Evolutionary conservation across 2,113 vertebrate species (phyloP), one percentile per base, ranked within the genome.

Genomic region (Crotalus tigris): DNA sequence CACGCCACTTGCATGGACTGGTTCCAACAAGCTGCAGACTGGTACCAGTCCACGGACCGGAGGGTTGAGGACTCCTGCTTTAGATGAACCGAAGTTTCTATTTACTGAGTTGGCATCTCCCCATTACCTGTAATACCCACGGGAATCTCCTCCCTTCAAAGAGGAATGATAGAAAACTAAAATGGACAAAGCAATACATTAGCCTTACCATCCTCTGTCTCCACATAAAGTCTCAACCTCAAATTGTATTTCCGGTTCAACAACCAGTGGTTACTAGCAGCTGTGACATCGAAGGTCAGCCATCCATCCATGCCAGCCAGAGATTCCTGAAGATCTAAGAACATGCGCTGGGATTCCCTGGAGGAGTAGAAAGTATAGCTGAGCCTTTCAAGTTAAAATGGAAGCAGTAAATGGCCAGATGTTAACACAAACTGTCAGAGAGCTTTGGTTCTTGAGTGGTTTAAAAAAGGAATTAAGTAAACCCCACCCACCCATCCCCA

Each of bases 201-300:
- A 58, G 15, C 0, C 97, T 97, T 95, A 99, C 99, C 99, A 0
- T 99, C 98, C 0, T 99, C 98, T 0, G 98, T 98, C 97, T 99
- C 99, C 96, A 99, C 99, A 0, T 98, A 99, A 46, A 99, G 98
- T 2, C 99, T 97, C 89, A 99, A 98, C 92, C 98, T 98, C 96
- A 99, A 97, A 97, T 98, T 98, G 97, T 98, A 97, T 94, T 98
- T 98, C 1, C 97, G 97, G 85, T 97, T 98, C 92, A 98, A 95
- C 2, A 99, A 96, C 99, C 99, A 99, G 97, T 97, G 98, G 97
- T 96, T 98, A 95, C 99, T 98, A 96, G 99, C 99, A 0, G 98
- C 98, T 0, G 99, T 99, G 96, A 99, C 97, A 0, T 99, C 99
- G 19, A 99, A 99, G 91, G 98, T 99, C 97, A 99, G 95, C 99